These are phyloP conservation scores for Drosophila anceps DNA, from an alignment of 2,888 invertebrate species.

Conservation along the genomic window DNA sequence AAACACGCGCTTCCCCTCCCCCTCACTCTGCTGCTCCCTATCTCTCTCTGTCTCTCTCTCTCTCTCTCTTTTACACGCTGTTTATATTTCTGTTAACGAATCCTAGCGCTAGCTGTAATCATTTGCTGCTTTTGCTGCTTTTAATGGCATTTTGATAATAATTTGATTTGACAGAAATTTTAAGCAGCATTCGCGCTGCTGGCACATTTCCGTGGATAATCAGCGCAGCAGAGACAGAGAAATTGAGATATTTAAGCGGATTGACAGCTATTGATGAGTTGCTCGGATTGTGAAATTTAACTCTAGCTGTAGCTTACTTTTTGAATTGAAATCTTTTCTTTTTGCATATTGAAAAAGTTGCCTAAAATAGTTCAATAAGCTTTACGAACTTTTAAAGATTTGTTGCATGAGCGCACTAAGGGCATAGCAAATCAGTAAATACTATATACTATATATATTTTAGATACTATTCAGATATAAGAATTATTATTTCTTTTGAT, in stretches of 20 bases:
- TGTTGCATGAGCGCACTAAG: too few species aligned
- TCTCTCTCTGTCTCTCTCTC: neutral
- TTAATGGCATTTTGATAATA: constrained; percentile 37
- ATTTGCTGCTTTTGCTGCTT: constrained; percentile 29
- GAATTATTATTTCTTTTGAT: too few species aligned
- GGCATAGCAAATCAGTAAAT: too few species aligned
- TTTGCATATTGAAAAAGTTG: too few species aligned
- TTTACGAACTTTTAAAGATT: too few species aligned
- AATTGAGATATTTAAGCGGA: neutral
- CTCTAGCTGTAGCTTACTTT: neutral
- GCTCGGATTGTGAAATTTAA: neutral
- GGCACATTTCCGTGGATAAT: neutral
- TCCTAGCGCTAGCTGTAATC: constrained; percentile 28
- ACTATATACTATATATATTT: too few species aligned
- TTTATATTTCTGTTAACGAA: constrained; percentile 13
- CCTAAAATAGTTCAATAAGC: too few species aligned
- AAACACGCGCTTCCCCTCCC: neutral
- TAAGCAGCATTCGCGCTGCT: neutral
- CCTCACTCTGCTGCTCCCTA: neutral
- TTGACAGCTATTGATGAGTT: neutral
- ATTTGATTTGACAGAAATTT: constrained; percentile 34
- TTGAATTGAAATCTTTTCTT: too few species aligned
- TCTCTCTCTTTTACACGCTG: constrained; percentile 4
- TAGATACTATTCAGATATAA: too few species aligned
- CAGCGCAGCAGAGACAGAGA: neutral